These are phyloP conservation scores for Pipra filicauda DNA, from an alignment of 2,113 vertebrate species.

Conservation along the genomic window DNA sequence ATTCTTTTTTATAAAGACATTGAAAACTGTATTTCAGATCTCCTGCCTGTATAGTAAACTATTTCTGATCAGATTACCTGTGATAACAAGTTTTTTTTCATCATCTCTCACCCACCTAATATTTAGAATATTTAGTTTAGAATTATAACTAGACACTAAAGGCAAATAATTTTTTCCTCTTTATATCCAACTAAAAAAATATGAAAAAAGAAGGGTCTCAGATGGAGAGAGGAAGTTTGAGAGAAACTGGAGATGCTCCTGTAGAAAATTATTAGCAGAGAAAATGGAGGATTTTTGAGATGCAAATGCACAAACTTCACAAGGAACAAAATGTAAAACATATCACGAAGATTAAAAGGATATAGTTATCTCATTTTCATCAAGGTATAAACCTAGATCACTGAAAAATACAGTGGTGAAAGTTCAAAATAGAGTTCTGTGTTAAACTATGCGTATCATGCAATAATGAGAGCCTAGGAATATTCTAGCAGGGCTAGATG, in stretches of 20 bases:
- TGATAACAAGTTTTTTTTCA: not conserved
- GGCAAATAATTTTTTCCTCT: not conserved
- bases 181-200: fast-evolving
- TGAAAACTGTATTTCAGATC: not conserved
- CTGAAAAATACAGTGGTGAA: not conserved
- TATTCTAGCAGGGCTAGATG: not conserved
- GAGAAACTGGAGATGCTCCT: not conserved
- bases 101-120: not conserved
- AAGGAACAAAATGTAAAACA: not conserved
- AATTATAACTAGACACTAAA: not conserved
- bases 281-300: not conserved
- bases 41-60: not conserved
- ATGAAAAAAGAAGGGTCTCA: not conserved
- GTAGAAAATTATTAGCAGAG: not conserved
- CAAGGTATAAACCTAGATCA: not conserved
- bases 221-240: not conserved
- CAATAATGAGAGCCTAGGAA: not conserved
- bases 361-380: not conserved
- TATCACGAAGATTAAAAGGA: not conserved
- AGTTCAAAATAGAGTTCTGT: not conserved
- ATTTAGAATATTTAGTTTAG: not conserved
- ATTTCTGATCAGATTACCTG: not conserved
- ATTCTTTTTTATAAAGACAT: not conserved
- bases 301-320: not conserved
- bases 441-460: not conserved